These are phyloP conservation scores for Spodoptera exigua DNA, from an alignment of 2,888 invertebrate genomes.

Conservation along the genomic window DNA sequence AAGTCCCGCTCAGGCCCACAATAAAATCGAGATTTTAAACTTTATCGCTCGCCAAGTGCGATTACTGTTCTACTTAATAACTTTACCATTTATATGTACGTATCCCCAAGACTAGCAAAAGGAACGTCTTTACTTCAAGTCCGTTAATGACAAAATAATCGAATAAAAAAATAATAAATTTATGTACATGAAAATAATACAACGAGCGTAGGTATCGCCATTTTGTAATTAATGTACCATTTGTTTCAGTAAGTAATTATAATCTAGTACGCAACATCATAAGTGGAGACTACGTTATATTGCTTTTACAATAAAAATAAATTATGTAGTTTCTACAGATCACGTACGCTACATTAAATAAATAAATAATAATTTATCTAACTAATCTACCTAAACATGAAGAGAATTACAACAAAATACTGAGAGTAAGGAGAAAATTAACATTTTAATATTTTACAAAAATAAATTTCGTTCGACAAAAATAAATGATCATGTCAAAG, in stretches of 20 bases:
- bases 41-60: constrained; percentile 43
- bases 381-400: constrained; percentile 83
- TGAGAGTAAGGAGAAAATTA: constrained; percentile 73
- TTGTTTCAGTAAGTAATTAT: constrained; percentile 53
- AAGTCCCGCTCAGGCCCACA: constrained; percentile 11
- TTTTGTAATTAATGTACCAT: constrained; percentile 53
- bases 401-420: constrained; percentile 84
- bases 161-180: constrained; percentile 56
- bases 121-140: constrained; percentile 66
- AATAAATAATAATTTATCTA: constrained; percentile 87
- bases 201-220: constrained; percentile 60
- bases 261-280: constrained; percentile 60
- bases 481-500: constrained; percentile 61
- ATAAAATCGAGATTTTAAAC: constrained; percentile 24
- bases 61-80: constrained; percentile 42
- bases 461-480: constrained; percentile 63
- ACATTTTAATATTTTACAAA: constrained; percentile 57
- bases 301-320: constrained; percentile 80
- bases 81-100: constrained; percentile 56
- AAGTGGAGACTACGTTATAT: constrained; percentile 75
- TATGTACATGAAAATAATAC: constrained; percentile 62
- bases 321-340: constrained; percentile 77
- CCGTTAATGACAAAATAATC: constrained; percentile 47
- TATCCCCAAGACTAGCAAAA: constrained; percentile 73
- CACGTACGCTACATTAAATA: constrained; percentile 83